These are phyloP conservation scores for Porites evermanni DNA, from an alignment of 92 coral and sea anemone species.

Conservation along the genomic window DNA sequence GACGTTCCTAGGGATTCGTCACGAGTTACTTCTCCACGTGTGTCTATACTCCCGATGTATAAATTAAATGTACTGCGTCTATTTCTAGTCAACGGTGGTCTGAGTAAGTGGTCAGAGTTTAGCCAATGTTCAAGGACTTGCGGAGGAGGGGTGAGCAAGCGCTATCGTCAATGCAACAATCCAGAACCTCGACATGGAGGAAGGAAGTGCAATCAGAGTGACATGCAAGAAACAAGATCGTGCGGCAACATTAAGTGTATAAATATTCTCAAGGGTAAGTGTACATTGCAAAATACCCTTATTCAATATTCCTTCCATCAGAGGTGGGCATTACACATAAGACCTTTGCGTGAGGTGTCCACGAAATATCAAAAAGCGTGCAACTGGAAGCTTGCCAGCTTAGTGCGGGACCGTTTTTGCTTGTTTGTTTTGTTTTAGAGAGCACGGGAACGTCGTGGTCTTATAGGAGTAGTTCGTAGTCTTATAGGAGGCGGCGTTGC, in stretches of 20 bases:
- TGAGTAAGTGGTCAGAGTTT: constrained; percentile 50
- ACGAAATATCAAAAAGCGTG: not conserved
- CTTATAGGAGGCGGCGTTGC: no score
- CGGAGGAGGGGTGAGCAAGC: constrained; percentile 69
- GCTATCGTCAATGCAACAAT: constrained; percentile 67
- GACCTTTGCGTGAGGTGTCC: not conserved
- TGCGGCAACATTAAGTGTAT: constrained; percentile 59
- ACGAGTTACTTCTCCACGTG: no score
- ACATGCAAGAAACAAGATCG: constrained; percentile 55
- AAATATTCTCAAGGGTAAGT: constrained; percentile 47
- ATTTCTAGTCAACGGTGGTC: constrained; percentile 72
- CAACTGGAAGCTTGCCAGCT: not conserved
- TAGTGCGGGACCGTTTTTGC: not conserved
- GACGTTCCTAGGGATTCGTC: no score
- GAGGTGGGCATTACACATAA: no score
- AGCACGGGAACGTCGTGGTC: no score
- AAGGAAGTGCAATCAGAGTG: constrained; percentile 41
- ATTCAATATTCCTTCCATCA: not conserved
- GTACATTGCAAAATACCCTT: not conserved
- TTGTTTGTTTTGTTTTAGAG: no score
- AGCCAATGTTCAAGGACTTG: constrained; percentile 69
- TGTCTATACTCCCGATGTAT: not conserved
- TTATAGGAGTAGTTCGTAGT: no score
- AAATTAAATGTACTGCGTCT: not conserved
- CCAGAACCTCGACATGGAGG: constrained; percentile 81